Evolutionary conservation across 35 echinoderm and acorn worm genomes (phyloP), one percentile per base, ranked within the genome.

Genomic region (Lytechinus variegatus): DNA sequence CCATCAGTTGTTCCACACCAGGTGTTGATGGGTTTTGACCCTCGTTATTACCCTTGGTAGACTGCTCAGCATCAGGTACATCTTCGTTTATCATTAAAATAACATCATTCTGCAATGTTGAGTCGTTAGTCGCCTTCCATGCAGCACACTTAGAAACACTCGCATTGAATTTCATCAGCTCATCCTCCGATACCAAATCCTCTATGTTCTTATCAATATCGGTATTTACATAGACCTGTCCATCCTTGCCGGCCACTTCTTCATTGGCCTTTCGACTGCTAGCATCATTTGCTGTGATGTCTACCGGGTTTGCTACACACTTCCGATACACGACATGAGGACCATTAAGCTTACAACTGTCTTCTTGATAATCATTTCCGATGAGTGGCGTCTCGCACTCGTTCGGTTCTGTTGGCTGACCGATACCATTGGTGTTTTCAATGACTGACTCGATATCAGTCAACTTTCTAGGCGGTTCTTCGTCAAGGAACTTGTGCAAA

Each of bases 1-100:
- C 88, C 88, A 90, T 90, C 8, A 90, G 88, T 90, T 90, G 88
- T 90, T 90, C 88, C 92, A 93, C 92, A 93, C 27, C 54, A 16
- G 92, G 27, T 5, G 92, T 56, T 24, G 92, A 55, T 14, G 92
- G 14, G 54, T 33, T 53, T 53, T 93, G 92, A 93, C 55, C 53
- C 12, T 4, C 52, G 3, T 44, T 33, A 10, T 55, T 93, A 28
- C 88, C 52, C 9, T 33, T 16, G 54, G 1, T n/a, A 3, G 28
- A 54, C 53, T 9, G 10, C 29, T 57, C 16, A 13, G 92, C 52
- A 54, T 93, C 92, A 1, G 92, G 52, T 33, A 55, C 92, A 57
- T 57, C 92, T 28, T 93, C 92, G 54, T 93, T 54, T 93, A 93
- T 57, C 52, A 54, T 27, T 54, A 93, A 14, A 55, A 28, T 54